Conservation (phyloP, 37 sponge, comb jelly and placozoan genomes). For the Petrosia ficiformis region DNA sequence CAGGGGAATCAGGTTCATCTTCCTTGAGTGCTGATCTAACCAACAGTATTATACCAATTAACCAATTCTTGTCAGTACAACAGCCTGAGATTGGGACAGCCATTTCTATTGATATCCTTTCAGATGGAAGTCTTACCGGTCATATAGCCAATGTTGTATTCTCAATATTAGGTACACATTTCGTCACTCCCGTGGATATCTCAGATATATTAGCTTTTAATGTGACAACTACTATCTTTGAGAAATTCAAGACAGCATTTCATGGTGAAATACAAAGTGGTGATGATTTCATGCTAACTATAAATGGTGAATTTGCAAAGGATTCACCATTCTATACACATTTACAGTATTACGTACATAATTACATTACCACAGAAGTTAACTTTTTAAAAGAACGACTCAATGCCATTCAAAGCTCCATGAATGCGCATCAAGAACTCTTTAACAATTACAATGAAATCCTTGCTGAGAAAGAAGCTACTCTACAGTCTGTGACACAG, state of each 20-base stretch:
- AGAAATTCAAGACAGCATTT: no score
- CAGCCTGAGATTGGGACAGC: background rate
- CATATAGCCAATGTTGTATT: background rate
- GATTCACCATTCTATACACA: background rate
- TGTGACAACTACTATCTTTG: no score
- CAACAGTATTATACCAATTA: no score
- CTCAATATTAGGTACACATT: background rate
- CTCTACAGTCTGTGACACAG: no score
- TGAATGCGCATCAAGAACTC: background rate
- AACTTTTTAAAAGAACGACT: background rate
- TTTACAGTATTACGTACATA: background rate
- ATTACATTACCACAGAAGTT: background rate
- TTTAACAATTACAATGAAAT: background rate
- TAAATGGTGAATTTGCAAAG: background rate
- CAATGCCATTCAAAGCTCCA: background rate
- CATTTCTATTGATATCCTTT: background rate
- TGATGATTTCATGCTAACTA: background rate
- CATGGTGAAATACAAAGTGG: no score
- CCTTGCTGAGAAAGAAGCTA: background rate
- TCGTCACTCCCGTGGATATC: background rate
- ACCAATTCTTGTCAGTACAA: background rate
- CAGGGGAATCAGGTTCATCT: no score
- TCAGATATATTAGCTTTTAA: no score
- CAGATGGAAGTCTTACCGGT: background rate
- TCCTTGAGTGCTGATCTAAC: no score